Conservation (phyloP, 2,113 vertebrate species). For the Ariopsis seemanni region DNA sequence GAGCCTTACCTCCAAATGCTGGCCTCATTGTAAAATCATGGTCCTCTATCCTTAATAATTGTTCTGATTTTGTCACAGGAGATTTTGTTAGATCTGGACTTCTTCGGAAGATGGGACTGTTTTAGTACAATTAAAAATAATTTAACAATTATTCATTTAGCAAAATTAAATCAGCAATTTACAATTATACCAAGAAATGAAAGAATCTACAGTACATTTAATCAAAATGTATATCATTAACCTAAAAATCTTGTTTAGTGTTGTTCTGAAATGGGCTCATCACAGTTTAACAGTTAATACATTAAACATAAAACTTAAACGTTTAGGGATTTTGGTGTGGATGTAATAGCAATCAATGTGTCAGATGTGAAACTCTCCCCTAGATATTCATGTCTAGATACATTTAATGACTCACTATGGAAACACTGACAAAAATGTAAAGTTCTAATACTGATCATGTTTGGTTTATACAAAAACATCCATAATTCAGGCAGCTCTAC, state of each 20-base stretch:
- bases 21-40: slow-evolving; percentile 99
- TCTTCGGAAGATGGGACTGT: slow-evolving; percentile 86
- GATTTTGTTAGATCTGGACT: slow-evolving; percentile 97
- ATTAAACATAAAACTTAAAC: not conserved
- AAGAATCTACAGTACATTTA: not conserved
- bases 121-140: not conserved
- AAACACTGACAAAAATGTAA: not conserved
- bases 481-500: not conserved
- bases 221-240: not conserved
- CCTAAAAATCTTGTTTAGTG: not conserved
- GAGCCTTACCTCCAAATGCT: slow-evolving; percentile 89
- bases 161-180: not conserved
- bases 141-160: not conserved
- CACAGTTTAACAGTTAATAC: not conserved
- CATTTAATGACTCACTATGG: not conserved
- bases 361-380: not conserved
- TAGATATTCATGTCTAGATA: not conserved
- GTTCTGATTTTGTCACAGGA: slow-evolving; percentile 91
- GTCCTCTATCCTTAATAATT: slow-evolving; percentile 93
- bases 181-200: not conserved
- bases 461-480: not conserved
- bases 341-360: not conserved
- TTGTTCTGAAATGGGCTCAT: not conserved
- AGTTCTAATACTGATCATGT: not conserved
- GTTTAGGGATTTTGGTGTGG: not conserved